These are phyloP conservation scores for Helicolenus hilgendorfi DNA, from an alignment of 2,797 vertebrate species.

Conservation along the genomic window DNA sequence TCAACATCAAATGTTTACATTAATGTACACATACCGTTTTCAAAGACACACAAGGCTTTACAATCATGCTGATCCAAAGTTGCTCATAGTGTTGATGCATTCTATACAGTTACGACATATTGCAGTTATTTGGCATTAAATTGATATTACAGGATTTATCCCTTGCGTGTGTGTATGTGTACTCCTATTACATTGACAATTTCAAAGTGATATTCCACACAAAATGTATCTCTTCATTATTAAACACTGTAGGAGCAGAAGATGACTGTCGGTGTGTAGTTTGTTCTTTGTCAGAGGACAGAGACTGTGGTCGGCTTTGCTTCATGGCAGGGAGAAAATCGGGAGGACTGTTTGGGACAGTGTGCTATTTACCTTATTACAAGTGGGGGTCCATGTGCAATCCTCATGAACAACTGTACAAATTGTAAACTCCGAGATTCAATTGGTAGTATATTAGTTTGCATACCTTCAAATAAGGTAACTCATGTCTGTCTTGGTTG, in stretches of 20 bases:
- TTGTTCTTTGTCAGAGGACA: background rate
- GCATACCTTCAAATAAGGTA: background rate
- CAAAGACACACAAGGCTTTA: conserved; percentile 41
- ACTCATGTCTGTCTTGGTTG: background rate
- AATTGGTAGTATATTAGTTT: background rate
- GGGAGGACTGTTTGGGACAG: background rate
- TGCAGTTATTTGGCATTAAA: conserved; percentile 34
- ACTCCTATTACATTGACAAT: conserved; percentile 24
- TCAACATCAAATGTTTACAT: conserved; percentile 53
- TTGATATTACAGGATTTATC: conserved; percentile 20
- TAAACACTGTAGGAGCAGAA: background rate
- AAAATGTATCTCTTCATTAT: background rate
- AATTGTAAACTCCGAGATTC: background rate
- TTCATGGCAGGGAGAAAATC: background rate
- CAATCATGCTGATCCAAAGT: conserved; percentile 5
- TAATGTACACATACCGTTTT: conserved; percentile 50
- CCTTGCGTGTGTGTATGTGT: background rate
- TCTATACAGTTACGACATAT: conserved; percentile 29
- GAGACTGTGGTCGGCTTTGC: background rate
- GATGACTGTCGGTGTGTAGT: background rate
- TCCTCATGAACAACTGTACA: background rate
- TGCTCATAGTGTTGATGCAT: conserved; percentile 45
- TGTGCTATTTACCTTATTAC: background rate
- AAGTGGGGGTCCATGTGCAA: background rate
- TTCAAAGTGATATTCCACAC: background rate